Conservation (phyloP, 2,888 invertebrate genomes). For the Drosophila helvetica region DNA sequence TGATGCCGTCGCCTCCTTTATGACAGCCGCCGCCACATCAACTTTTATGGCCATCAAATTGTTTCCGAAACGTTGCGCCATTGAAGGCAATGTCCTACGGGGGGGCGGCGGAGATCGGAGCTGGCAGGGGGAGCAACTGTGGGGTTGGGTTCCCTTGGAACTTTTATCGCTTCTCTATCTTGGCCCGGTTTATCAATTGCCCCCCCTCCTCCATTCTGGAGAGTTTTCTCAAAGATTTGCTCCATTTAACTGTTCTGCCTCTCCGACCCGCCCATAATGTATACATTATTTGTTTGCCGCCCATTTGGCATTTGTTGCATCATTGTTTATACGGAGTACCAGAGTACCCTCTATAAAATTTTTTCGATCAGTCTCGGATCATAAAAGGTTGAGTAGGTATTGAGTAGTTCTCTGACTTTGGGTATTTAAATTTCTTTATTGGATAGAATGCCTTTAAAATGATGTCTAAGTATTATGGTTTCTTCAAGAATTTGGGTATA, state of each 20-base stretch:
- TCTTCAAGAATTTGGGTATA: too few species aligned
- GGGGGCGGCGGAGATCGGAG: background rate
- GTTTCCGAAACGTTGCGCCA: slow-evolving; percentile 75
- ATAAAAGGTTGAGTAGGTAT: background rate
- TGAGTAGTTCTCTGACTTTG: background rate
- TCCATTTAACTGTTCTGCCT: slow-evolving; percentile 64
- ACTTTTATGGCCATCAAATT: slow-evolving; percentile 79
- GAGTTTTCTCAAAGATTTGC: slow-evolving; percentile 63
- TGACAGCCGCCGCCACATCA: slow-evolving; percentile 71
- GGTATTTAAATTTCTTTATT: background rate
- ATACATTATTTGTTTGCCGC: slow-evolving; percentile 52
- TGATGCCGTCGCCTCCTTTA: slow-evolving; percentile 57
- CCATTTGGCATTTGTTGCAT: slow-evolving; percentile 41
- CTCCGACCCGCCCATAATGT: slow-evolving; percentile 18
- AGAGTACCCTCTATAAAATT: background rate
- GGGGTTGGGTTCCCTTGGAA: slow-evolving; percentile 7
- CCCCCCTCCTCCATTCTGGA: slow-evolving; percentile 41
- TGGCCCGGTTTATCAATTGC: slow-evolving; percentile 68
- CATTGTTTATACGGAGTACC: slow-evolving; percentile 6
- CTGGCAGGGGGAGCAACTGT: slow-evolving; percentile 9
- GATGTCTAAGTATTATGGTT: too few species aligned
- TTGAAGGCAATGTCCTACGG: slow-evolving; percentile 25
- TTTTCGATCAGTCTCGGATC: background rate
- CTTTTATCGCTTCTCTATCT: slow-evolving; percentile 29
- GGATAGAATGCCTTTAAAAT: too few species aligned